phyloP scores from a whole-genome alignment of 2,888 invertebrate species.

The Cephus spinipes region DNA sequence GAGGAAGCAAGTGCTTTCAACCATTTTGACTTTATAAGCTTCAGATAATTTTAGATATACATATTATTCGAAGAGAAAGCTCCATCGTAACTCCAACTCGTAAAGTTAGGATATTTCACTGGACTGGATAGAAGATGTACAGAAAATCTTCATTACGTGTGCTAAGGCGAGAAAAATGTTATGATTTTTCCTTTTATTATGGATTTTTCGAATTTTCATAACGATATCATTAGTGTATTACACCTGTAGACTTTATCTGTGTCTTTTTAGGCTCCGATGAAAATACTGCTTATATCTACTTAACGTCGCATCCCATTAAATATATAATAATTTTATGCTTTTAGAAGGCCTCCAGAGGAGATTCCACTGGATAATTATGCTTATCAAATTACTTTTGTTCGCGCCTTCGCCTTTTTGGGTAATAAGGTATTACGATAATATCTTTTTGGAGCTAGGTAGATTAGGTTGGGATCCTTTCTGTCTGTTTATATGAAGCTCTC shows the following conservation, averaged over 20 bases:
- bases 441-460: background rate
- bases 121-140: no score
- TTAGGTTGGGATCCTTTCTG: background rate
- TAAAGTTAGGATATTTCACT: background rate
- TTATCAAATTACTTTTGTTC: background rate
- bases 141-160: background rate
- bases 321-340: background rate
- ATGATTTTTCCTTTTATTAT: background rate
- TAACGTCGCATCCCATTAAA: background rate
- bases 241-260: background rate
- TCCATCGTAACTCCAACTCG: background rate
- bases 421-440: background rate
- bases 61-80: background rate
- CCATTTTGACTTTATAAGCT: background rate
- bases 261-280: background rate
- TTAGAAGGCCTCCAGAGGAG: background rate
- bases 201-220: background rate
- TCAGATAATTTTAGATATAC: background rate
- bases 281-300: background rate
- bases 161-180: background rate
- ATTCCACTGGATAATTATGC: background rate
- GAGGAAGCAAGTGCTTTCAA: background rate
- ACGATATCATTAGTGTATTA: background rate
- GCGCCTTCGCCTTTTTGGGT: background rate
- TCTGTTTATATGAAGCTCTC: background rate